Percentiles rank a stretch among this genome's conserved stretches.
These are phyloP conservation scores for Amphiprion percula DNA, from an alignment of 2,113 vertebrate species.

Conservation along the genomic window DNA sequence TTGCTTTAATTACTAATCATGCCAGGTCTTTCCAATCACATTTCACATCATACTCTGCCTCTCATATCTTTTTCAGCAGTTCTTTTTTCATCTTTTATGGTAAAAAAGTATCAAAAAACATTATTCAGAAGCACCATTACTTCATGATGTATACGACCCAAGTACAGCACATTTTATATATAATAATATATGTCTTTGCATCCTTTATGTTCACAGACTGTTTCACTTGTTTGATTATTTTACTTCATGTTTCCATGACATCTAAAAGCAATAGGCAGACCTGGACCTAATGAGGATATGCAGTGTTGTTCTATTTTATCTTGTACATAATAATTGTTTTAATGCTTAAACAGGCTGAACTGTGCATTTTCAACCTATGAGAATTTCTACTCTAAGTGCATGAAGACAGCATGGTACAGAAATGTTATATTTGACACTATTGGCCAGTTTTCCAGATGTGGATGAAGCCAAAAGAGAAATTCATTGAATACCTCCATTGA, in stretches of 20 bases:
- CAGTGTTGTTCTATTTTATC: conserved; percentile 10
- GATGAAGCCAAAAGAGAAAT: too few relatives aligned
- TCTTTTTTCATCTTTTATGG: not conserved
- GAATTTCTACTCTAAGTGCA: conserved; percentile 22
- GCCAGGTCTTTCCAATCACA: not conserved
- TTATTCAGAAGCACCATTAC: conserved; percentile 1
- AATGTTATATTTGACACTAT: not conserved
- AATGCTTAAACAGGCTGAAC: conserved; percentile 16
- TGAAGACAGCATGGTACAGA: conserved; percentile 25
- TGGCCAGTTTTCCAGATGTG: too few relatives aligned
- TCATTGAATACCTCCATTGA: too few relatives aligned
- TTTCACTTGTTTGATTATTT: conserved; percentile 5
- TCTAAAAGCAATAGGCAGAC: conserved; percentile 14
- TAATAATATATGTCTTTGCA: conserved; percentile 13
- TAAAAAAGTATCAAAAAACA: not conserved
- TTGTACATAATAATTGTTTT: conserved; percentile 63
- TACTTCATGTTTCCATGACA: conserved; percentile 3
- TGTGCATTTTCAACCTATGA: conserved; percentile 15
- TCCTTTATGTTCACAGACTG: not conserved
- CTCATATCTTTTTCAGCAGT: conserved; percentile 22
- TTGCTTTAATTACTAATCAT: conserved; percentile 20
- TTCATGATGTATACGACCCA: not conserved
- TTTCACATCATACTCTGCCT: conserved; percentile 6
- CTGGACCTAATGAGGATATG: conserved; percentile 3
- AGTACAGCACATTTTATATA: conserved; percentile 4